Evolutionary conservation across 2,888 invertebrate genomes (phyloP).

Genomic region (Slavum lentiscoides): DNA sequence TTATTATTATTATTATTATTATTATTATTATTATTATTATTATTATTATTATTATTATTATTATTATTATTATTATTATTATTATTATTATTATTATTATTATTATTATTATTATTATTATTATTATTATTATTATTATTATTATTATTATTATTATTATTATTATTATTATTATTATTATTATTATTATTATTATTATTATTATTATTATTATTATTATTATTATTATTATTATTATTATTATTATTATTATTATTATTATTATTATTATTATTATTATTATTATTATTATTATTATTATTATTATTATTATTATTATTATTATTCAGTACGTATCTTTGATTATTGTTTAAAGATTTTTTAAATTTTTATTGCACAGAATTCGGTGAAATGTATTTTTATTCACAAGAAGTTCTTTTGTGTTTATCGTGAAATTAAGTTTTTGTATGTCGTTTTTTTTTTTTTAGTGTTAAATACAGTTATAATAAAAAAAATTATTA

Average conservation of each 20-base stretch:
- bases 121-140: no score
- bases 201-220: no score
- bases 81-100: no score
- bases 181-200: no score
- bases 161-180: no score
- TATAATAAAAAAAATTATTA: neutral
- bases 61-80: no score
- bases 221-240: no score
- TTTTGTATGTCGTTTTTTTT: neutral
- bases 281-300: no score
- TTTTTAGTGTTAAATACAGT: neutral
- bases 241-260: no score
- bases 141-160: constrained; percentile 18
- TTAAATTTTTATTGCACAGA: neutral
- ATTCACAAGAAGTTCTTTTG: constrained; percentile 26
- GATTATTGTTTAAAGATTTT: neutral
- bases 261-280: no score
- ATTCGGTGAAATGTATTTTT: constrained; percentile 21
- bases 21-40: neutral
- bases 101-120: no score
- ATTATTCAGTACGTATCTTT: constrained; percentile 17
- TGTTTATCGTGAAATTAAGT: neutral
- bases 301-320: neutral
- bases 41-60: no score
- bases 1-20: constrained; percentile 7